Conservation (phyloP, 30 jellyfish, hydroid and myxozoan species). For the Hydractinia echinata region DNA sequence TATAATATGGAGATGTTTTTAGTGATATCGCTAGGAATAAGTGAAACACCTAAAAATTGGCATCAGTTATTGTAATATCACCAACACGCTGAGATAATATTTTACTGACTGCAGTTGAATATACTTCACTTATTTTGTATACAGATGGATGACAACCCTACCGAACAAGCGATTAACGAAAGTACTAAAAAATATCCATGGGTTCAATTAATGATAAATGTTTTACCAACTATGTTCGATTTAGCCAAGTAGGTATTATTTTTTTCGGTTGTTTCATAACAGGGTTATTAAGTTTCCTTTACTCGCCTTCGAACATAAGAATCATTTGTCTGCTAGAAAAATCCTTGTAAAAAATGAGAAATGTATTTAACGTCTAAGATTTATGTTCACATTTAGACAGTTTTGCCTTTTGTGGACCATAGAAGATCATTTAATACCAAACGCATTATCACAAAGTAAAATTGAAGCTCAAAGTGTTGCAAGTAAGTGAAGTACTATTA, state of each 20-base stretch:
- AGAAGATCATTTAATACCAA: slow-evolving; percentile 18
- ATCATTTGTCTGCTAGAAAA: not conserved
- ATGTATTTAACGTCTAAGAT: not conserved
- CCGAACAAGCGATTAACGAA: too few relatives aligned
- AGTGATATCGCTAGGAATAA: too few relatives aligned
- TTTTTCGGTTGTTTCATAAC: not conserved
- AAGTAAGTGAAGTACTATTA: not conserved
- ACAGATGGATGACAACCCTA: too few relatives aligned
- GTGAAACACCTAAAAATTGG: too few relatives aligned
- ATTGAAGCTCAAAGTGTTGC: slow-evolving; percentile 5
- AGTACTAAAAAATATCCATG: slow-evolving; percentile 1
- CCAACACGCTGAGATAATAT: too few relatives aligned
- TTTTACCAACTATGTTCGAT: slow-evolving; percentile 9
- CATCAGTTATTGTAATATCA: too few relatives aligned
- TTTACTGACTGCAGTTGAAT: too few relatives aligned
- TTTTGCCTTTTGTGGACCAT: slow-evolving; percentile 31
- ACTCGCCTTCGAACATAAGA: not conserved
- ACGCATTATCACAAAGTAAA: not conserved
- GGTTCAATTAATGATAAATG: slow-evolving; percentile 10
- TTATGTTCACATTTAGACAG: slow-evolving; percentile 7
- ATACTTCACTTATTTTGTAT: too few relatives aligned
- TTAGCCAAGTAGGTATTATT: slow-evolving; percentile 1
- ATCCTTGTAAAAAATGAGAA: not conserved
- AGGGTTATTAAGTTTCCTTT: not conserved
- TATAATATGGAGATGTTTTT: too few relatives aligned